These are phyloP conservation scores for Cotesia vestalis DNA, from an alignment of 1,140 invertebrate species.

Conservation along the genomic window DNA sequence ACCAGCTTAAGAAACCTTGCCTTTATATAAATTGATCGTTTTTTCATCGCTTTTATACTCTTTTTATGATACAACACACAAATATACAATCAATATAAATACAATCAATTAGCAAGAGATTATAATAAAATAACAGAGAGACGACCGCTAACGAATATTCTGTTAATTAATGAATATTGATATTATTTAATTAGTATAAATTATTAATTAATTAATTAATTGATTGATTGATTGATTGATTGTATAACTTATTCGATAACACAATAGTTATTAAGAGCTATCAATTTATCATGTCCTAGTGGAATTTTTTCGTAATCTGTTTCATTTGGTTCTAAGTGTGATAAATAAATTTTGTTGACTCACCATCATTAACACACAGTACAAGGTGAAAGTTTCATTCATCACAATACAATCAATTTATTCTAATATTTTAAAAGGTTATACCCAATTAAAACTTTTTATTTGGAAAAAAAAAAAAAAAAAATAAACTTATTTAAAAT, in stretches of 20 bases:
- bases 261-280: constrained; percentile 12
- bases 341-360: constrained; percentile 20
- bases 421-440: too few species aligned
- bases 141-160: background rate
- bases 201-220: too few species aligned
- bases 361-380: constrained; percentile 32
- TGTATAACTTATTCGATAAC: too few species aligned
- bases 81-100: constrained; percentile 1
- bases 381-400: constrained; percentile 26
- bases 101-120: background rate
- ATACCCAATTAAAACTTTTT: background rate
- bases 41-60: background rate
- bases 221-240: too few species aligned
- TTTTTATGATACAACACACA: background rate
- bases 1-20: constrained; percentile 23
- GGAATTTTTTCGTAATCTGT: constrained; percentile 14
- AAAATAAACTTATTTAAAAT: constrained; percentile 1
- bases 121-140: too few species aligned
- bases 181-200: background rate
- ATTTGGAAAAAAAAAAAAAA: constrained; percentile 4
- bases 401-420: constrained; percentile 19
- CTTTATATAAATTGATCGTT: constrained; percentile 23
- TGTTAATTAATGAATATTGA: constrained; percentile 1
- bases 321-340: constrained; percentile 7
- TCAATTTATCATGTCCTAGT: constrained; percentile 24